Percentiles rank a stretch among this genome's conserved stretches.
phyloP scores from a whole-genome alignment of 2,113 vertebrate genomes.

The Tamias sibiricus region DNA sequence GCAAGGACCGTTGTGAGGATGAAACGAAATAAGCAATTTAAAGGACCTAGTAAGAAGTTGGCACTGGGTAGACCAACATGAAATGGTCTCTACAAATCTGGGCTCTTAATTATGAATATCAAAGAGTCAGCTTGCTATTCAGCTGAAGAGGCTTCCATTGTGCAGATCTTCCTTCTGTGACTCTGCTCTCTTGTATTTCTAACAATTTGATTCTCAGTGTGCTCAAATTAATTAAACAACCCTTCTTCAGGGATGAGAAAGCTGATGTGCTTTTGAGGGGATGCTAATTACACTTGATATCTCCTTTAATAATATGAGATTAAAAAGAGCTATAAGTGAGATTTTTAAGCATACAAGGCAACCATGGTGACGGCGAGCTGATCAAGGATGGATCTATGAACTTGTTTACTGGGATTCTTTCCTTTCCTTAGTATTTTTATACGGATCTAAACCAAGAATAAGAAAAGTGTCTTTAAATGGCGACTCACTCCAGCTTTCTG shows the following conservation, averaged over 20 bases:
- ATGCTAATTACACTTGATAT: conserved; percentile 24
- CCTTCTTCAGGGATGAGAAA: conserved; percentile 41
- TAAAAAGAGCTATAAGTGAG: neutral
- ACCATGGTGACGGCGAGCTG: neutral
- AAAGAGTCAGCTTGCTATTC: neutral
- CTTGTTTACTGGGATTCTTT: neutral
- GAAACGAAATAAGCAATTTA: too few relatives aligned
- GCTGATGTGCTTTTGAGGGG: conserved; percentile 5
- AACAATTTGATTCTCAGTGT: conserved; percentile 1
- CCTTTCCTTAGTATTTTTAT: conserved; percentile 40
- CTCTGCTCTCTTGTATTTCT: neutral
- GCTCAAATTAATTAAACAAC: conserved; percentile 49
- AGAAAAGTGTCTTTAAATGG: conserved; percentile 53
- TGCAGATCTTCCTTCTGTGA: neutral
- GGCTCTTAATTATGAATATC: neutral
- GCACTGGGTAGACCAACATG: neutral
- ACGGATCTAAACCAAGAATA: neutral
- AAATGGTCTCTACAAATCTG: neutral
- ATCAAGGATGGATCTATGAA: neutral
- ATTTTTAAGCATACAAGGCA: neutral
- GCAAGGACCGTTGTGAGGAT: neutral
- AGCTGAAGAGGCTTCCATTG: neutral
- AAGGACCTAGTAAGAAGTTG: neutral
- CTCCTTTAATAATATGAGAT: conserved; percentile 62
- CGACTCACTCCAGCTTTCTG: conserved; percentile 40